Evolutionary conservation across 2,797 vertebrate genomes (phyloP).

Genomic region (Antennarius maculatus): DNA sequence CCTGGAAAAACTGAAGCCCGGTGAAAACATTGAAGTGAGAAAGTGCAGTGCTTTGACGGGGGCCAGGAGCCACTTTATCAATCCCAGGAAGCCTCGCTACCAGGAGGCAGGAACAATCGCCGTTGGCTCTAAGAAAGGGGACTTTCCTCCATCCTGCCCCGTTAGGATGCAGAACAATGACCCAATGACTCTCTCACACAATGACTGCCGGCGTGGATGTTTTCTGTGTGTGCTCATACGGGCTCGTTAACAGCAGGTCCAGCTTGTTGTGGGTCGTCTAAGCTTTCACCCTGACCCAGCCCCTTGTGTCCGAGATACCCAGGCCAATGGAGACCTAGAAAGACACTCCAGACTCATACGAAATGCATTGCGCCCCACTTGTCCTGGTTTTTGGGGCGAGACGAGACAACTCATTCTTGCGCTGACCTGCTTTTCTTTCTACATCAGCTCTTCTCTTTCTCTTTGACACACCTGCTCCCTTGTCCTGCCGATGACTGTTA

Average conservation of each 20-base stretch:
- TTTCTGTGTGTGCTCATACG: conserved; percentile 43
- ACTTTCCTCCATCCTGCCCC: conserved; percentile 79
- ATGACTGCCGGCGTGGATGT: conserved; percentile 35
- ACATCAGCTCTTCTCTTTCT: conserved; percentile 13
- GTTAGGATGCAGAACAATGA: conserved; percentile 76
- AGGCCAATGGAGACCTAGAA: conserved; percentile 1
- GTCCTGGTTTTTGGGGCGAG: conserved; percentile 38
- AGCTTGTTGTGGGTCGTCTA: not conserved
- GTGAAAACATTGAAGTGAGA: conserved; percentile 59
- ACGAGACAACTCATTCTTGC: conserved; percentile 46
- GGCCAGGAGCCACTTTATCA: conserved; percentile 60
- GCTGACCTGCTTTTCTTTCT: conserved; percentile 41
- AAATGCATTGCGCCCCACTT: conserved; percentile 64
- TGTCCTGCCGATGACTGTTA: conserved; percentile 7
- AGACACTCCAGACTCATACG: conserved; percentile 25
- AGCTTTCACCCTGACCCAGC: not conserved
- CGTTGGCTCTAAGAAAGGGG: conserved; percentile 69
- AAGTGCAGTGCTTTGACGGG: conserved; percentile 49
- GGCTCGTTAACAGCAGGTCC: conserved; percentile 51
- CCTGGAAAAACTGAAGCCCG: conserved; percentile 45
- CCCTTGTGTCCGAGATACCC: not conserved
- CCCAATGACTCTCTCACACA: conserved; percentile 53
- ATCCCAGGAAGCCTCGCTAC: conserved; percentile 77
- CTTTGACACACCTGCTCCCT: conserved; percentile 7
- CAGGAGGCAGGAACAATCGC: conserved; percentile 71